Percentiles rank a stretch among this genome's conserved stretches.
These are phyloP conservation scores for Rhagologus leucostigma DNA, from an alignment of 2,113 vertebrate species.

Conservation along the genomic window DNA sequence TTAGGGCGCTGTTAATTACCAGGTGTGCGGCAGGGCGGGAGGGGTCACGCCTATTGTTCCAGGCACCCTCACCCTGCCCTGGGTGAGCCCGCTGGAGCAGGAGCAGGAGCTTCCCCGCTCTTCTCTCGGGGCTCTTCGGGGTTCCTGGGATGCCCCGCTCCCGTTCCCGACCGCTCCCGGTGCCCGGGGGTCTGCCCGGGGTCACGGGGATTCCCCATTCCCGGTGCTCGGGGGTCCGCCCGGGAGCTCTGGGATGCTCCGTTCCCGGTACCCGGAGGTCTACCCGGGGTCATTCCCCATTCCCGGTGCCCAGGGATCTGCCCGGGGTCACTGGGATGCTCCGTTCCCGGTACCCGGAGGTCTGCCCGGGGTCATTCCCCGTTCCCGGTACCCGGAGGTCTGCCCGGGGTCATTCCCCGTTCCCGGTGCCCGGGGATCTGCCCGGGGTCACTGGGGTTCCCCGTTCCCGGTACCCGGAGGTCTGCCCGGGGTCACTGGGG, in stretches of 20 bases:
- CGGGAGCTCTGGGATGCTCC: not conserved
- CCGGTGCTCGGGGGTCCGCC: no score
- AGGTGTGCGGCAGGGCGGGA: not conserved
- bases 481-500: not conserved
- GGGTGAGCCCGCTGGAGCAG: not conserved
- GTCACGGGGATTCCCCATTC: accelerated
- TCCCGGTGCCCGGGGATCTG: not conserved
- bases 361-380: not conserved
- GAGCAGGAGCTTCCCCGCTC: not conserved
- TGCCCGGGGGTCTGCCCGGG: not conserved
- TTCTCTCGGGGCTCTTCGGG: not conserved
- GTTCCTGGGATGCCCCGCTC: not conserved
- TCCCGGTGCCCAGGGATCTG: no score
- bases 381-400: no score
- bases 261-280: accelerated
- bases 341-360: not conserved
- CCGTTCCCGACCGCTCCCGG: no score
- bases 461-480: no score
- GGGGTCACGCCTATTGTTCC: not conserved
- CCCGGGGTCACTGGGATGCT: not conserved
- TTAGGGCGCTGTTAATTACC: not conserved
- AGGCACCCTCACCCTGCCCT: no score
- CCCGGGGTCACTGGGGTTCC: not conserved
- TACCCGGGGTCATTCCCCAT: not conserved
- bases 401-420: not conserved